phyloP scores from a whole-genome alignment of 2,888 invertebrate genomes.

The Congeria kusceri region DNA sequence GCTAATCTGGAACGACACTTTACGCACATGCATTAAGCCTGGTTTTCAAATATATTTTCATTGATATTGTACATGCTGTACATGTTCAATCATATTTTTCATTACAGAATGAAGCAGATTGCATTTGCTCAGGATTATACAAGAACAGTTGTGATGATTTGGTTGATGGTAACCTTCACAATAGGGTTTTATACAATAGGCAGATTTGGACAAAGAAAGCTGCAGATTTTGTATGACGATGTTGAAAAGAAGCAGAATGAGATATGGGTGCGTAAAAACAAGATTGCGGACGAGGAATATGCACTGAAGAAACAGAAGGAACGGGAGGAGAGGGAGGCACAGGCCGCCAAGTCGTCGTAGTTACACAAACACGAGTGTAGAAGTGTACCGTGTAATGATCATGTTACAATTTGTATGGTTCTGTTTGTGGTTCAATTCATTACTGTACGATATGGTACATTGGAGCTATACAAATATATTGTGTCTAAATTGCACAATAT shows the following conservation, averaged over 20 bases:
- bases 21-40: too few relatives aligned
- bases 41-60: too few relatives aligned
- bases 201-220: slow-evolving; percentile 2
- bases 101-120: neutral
- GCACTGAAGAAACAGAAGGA: neutral
- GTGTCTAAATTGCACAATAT: too few relatives aligned
- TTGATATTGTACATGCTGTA: neutral
- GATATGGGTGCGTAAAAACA: slow-evolving; percentile 9
- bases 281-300: neutral
- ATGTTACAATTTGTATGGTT: too few relatives aligned
- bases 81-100: neutral
- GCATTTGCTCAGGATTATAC: slow-evolving; percentile 1
- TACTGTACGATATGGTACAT: too few relatives aligned
- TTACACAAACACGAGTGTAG: neutral
- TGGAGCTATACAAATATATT: too few relatives aligned
- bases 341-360: neutral
- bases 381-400: too few relatives aligned
- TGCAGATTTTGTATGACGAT: neutral
- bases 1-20: too few relatives aligned
- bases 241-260: slow-evolving; percentile 13
- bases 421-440: too few relatives aligned
- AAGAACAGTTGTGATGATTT: slow-evolving; percentile 15
- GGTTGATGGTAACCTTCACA: slow-evolving; percentile 5
- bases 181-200: slow-evolving; percentile 8
- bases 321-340: neutral